Conservation (phyloP, 2,888 invertebrate genomes). For the Exephanes ischioxanthus region DNA sequence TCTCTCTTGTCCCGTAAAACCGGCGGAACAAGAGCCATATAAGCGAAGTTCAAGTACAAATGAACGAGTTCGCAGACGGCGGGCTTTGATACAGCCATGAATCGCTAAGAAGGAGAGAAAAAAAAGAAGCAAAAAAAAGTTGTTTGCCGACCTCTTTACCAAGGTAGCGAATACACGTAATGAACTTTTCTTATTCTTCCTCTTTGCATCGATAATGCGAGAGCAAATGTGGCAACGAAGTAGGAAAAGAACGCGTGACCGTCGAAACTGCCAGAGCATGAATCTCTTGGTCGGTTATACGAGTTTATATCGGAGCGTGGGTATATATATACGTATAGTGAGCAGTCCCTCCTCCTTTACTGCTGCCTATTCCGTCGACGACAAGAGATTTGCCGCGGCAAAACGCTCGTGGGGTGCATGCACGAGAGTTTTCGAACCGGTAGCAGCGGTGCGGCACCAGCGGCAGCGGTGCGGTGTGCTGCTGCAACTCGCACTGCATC, state of each 20-base stretch:
- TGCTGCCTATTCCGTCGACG: conserved; percentile 34
- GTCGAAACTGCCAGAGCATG: conserved; percentile 52
- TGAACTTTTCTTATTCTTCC: conserved; percentile 17
- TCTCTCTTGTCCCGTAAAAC: background rate
- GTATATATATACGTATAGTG: background rate
- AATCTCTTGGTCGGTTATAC: conserved; percentile 36
- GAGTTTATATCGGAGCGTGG: conserved; percentile 15
- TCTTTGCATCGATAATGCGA: conserved; percentile 58
- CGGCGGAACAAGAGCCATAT: background rate
- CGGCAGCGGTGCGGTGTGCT: conserved; percentile 16
- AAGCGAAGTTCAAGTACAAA: conserved; percentile 38
- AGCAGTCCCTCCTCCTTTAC: background rate
- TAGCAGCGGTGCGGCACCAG: conserved; percentile 3
- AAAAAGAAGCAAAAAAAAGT: conserved; percentile 1
- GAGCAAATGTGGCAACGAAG: conserved; percentile 57
- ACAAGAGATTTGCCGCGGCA: conserved; percentile 47
- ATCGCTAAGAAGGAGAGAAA: background rate
- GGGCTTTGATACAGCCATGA: background rate
- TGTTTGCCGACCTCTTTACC: background rate
- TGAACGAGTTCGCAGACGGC: background rate
- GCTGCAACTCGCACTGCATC: conserved; percentile 38
- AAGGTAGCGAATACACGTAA: conserved; percentile 5
- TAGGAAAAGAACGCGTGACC: conserved; percentile 46
- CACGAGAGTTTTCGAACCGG: conserved; percentile 49
- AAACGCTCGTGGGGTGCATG: conserved; percentile 42